Percentiles rank a stretch among this genome's conserved stretches.
Conservation (phyloP, 2,797 vertebrate species). For the Tapera naevia region DNA sequence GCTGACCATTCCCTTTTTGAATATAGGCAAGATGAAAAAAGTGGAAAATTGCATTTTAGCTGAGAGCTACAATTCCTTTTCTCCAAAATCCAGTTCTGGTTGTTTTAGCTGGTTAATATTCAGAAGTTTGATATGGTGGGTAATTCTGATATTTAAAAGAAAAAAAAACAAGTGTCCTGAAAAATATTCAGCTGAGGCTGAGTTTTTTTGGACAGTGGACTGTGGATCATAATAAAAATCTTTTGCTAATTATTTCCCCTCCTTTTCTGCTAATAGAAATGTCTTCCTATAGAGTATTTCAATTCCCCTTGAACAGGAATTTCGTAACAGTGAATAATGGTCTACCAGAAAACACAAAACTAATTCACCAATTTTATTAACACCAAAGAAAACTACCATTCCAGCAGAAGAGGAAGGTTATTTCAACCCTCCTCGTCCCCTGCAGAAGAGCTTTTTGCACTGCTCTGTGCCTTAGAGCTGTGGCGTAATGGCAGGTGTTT, state of each 20-base stretch:
- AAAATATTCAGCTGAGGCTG: not conserved
- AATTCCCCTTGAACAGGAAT: not conserved
- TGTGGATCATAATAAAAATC: not conserved
- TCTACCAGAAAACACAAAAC: not conserved
- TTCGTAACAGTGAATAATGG: not conserved
- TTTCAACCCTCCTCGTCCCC: not conserved
- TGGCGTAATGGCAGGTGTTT: not conserved
- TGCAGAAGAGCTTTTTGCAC: not conserved
- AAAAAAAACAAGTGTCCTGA: not conserved
- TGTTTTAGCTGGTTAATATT: not conserved
- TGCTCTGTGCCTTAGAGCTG: not conserved
- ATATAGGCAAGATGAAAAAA: not conserved
- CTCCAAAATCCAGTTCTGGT: not conserved
- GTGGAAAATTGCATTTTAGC: not conserved
- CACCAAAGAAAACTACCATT: not conserved
- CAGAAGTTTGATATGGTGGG: not conserved
- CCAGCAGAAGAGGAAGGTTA: not conserved
- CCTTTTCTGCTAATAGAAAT: not conserved
- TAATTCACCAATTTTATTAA: not conserved
- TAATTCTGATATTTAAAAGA: not conserved
- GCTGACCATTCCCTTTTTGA: not conserved
- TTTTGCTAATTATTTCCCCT: not conserved
- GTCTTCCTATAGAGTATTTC: not conserved
- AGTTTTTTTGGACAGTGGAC: not conserved
- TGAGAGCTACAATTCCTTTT: not conserved